Base-by-base conservation (phyloP, 2,888 invertebrate genomes). In the Erebia palarica region DNA sequence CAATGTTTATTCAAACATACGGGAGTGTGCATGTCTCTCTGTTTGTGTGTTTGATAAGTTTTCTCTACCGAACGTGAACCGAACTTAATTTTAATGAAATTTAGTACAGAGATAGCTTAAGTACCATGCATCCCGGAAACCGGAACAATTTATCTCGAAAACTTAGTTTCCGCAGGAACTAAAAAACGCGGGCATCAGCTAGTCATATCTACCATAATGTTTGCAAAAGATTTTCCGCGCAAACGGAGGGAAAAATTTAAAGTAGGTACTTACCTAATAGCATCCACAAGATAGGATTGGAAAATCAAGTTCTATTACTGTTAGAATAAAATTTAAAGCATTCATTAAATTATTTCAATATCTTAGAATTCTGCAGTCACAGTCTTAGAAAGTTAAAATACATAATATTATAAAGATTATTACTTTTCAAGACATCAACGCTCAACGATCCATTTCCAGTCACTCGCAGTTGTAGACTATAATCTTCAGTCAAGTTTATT, bases 371-470 rank as follows among this genome's bases (percentile, higher is more conserved):
- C 9, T n/a, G 11, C 13, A n/a, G 47, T 61, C 44, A 61, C 18
- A 49, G n/a, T n/a, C 44, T 63, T 13, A 14, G 8, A 21, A 14
- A 63, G 14, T 47, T 8, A 18, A 44, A 44, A 47, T 13, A 18
- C 49, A 27, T 9, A 21, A 27, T 9, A 21, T 59, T 13, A 36
- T 13, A 61, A 44, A 44, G 13, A 9, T 13, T 3, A 83, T 86
- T 85, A 92, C 94, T 87, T 86, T 89, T 91, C 74, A 90, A 89
- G 1, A 95, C 80, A 75, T 94, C 92, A 63, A 95, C 82, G 77
- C 80, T 86, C 11, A 93, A 76, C 21, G 91, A 91, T 73, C 94
- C 94, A 76, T 94, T 93, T 70, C 85, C 89, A 77, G 88, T 94
- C n/a, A 94, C 93, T 55, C 91, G 84, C 63, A 95, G 83, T 77